Evolutionary conservation across 1,140 invertebrate genomes (phyloP).

Genomic region (Gonatopus flavifemur): DNA sequence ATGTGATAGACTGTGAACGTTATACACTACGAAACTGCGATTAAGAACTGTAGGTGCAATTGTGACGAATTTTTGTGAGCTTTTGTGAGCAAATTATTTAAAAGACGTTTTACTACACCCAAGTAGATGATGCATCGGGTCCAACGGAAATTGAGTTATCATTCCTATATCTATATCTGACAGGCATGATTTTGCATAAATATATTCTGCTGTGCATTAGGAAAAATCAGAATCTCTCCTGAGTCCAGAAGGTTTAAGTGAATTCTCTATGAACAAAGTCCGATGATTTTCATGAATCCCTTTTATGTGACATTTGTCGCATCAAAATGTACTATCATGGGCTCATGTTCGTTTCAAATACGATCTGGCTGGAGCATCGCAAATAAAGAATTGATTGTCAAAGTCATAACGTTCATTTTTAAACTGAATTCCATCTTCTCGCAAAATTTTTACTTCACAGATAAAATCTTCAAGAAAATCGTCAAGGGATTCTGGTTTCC

Average conservation of each 20-base stretch:
- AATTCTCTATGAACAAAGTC: background rate
- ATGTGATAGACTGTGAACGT: no score
- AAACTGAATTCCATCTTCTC: constrained; percentile 3
- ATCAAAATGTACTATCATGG: background rate
- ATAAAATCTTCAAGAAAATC: constrained; percentile 12
- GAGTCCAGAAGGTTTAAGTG: background rate
- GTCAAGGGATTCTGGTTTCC: constrained; percentile 11
- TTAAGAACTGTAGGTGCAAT: no score
- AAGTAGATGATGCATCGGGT: background rate
- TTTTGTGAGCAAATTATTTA: no score
- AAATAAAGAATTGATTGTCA: constrained; percentile 9
- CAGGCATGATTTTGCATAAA: background rate
- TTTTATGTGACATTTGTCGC: background rate
- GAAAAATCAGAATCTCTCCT: background rate
- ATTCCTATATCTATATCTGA: background rate
- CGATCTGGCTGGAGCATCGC: constrained; percentile 13
- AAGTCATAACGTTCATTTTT: constrained; percentile 3
- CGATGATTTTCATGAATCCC: background rate
- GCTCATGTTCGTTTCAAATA: background rate
- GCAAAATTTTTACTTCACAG: constrained; percentile 12
- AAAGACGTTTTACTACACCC: background rate
- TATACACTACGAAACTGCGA: no score
- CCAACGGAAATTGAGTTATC: background rate
- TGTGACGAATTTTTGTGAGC: no score
- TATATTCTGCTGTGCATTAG: background rate